Percentiles rank a stretch among this genome's conserved stretches.
Conservation (phyloP, 2,888 invertebrate species). For the Dysmachus trigonus region DNA sequence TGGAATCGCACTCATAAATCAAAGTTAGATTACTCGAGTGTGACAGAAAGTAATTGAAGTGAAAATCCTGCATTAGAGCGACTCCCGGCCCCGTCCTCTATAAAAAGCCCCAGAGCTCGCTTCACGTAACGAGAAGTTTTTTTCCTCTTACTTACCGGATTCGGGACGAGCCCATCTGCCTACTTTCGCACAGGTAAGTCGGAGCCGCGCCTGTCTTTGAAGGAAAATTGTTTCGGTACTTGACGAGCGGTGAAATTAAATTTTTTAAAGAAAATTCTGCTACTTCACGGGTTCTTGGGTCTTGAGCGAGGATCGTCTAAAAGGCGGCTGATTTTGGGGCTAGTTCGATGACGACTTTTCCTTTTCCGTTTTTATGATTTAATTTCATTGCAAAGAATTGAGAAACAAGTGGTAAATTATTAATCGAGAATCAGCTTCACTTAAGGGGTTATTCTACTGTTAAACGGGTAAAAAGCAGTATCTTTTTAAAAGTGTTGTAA, state of each 20-base stretch:
- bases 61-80: slow-evolving; percentile 41
- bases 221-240: slow-evolving; percentile 8
- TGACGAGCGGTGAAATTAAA: slow-evolving; percentile 20
- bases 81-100: neutral
- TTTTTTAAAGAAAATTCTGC: slow-evolving; percentile 3
- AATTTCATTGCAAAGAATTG: neutral
- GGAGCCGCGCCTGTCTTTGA: neutral
- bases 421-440: too few relatives aligned
- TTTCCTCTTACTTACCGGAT: neutral
- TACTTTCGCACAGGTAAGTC: neutral
- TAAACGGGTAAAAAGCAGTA: too few relatives aligned
- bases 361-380: neutral
- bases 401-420: neutral
- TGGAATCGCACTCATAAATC: slow-evolving; percentile 42
- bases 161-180: neutral
- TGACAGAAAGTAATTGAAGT: slow-evolving; percentile 46
- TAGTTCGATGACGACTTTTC: neutral
- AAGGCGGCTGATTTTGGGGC: neutral
- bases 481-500: too few relatives aligned
- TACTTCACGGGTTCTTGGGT: neutral
- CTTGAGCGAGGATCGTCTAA: neutral
- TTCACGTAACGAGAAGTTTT: slow-evolving; percentile 9
- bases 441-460: too few relatives aligned
- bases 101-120: neutral
- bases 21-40: slow-evolving; percentile 46